These are phyloP conservation scores for Amiota mariae DNA, from an alignment of 2,888 invertebrate species.

Conservation along the genomic window DNA sequence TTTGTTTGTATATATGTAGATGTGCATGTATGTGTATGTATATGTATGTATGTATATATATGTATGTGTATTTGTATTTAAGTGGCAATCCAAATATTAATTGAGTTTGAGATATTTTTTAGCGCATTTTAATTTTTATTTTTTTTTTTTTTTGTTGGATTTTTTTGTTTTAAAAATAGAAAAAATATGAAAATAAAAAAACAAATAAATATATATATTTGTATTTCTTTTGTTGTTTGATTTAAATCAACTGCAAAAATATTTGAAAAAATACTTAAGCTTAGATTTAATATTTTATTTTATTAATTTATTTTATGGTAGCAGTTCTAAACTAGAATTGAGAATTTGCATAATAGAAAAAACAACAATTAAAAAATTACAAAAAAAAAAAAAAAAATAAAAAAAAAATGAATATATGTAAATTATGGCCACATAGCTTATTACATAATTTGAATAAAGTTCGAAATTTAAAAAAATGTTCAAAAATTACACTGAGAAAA, in stretches of 20 bases:
- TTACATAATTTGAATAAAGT: neutral
- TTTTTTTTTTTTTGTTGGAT: constrained; percentile 50
- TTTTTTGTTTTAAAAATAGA: constrained; percentile 36
- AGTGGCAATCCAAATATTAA: neutral
- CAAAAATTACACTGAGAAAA: constrained; percentile 61
- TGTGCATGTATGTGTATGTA: too few species aligned
- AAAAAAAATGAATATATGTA: neutral
- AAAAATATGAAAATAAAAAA: constrained; percentile 45
- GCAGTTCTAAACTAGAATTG: neutral
- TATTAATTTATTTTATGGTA: neutral
- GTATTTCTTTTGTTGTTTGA: constrained; percentile 15
- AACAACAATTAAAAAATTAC: constrained; percentile 26
- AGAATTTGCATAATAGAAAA: neutral
- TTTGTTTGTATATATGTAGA: constrained; percentile 32
- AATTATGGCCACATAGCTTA: too few species aligned
- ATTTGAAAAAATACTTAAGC: constrained; percentile 11
- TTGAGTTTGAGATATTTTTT: constrained; percentile 36
- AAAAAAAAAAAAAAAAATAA: constrained; percentile 1
- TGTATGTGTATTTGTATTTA: neutral
- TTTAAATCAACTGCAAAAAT: constrained; percentile 17
- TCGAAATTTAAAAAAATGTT: constrained; percentile 14
- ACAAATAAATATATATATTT: constrained; percentile 29
- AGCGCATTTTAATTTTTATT: constrained; percentile 38
- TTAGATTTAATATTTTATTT: constrained; percentile 21
- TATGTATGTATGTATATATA: constrained; percentile 10